phyloP scores from a whole-genome alignment of 2,113 vertebrate genomes.

The Brachyhypopomus occidentalis region DNA sequence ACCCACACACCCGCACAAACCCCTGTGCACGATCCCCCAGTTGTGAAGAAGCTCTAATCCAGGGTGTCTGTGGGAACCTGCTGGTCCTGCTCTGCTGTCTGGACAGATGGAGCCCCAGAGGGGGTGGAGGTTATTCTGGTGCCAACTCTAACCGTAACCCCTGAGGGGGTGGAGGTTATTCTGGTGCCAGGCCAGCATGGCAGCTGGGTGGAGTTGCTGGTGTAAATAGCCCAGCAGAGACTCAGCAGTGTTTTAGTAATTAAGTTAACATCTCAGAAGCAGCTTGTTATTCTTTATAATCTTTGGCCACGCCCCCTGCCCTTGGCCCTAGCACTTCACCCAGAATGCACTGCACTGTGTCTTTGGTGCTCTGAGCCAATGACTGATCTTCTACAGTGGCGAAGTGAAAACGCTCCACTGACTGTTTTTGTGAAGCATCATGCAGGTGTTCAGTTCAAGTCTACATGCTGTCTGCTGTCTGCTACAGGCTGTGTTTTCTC shows the following conservation, averaged over 20 bases:
- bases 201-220: neutral
- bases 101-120: neutral
- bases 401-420: too few species aligned
- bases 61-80: neutral
- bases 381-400: too few species aligned
- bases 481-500: too few species aligned
- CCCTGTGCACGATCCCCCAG: neutral
- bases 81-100: neutral
- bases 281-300: constrained; percentile 4
- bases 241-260: constrained; percentile 7
- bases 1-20: neutral
- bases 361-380: too few species aligned
- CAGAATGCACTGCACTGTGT: constrained; percentile 1
- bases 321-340: neutral
- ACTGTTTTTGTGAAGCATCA: too few species aligned
- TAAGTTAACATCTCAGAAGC: neutral
- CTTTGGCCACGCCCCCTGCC: too few species aligned
- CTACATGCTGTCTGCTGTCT: too few species aligned
- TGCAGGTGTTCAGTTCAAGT: too few species aligned
- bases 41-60: neutral
- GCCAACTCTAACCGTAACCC: too few species aligned
- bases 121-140: constrained; percentile 59
- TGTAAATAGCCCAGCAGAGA: constrained; percentile 21
- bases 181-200: constrained; percentile 42
- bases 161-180: constrained; percentile 53